Evolutionary conservation across 2,113 vertebrate species (phyloP).

Genomic region (Dasyurus viverrinus): DNA sequence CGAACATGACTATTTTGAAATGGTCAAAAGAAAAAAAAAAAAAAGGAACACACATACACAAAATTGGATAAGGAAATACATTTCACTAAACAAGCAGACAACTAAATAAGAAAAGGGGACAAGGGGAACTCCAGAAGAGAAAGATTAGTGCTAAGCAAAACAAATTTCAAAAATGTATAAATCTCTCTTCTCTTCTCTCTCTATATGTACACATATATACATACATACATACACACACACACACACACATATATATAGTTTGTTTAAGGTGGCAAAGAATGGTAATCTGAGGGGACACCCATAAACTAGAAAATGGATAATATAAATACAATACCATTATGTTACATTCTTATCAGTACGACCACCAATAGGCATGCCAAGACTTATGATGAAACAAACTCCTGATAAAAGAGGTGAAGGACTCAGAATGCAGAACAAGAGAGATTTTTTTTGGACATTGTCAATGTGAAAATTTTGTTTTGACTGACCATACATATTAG

Average conservation of each 20-base stretch:
- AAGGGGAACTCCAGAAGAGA: neutral
- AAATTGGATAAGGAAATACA: neutral
- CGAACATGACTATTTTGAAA: neutral
- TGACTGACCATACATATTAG: neutral
- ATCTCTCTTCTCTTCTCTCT: neutral
- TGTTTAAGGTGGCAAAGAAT: neutral
- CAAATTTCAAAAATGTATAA: neutral
- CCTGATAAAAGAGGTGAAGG: neutral
- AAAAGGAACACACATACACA: neutral
- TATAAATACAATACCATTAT: neutral
- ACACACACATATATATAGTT: neutral
- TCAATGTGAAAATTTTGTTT: neutral
- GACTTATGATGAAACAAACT: neutral
- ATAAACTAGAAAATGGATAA: neutral
- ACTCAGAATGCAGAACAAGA: neutral
- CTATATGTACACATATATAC: too few species aligned
- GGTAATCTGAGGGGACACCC: neutral
- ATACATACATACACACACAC: too few species aligned
- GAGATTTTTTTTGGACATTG: neutral
- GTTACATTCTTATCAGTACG: neutral
- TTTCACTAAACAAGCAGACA: neutral
- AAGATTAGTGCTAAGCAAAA: neutral
- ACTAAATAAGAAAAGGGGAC: neutral
- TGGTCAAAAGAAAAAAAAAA: neutral
- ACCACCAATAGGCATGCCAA: neutral